Conservation (phyloP, 2,113 vertebrate species). For the Elgaria multicarinata region DNA sequence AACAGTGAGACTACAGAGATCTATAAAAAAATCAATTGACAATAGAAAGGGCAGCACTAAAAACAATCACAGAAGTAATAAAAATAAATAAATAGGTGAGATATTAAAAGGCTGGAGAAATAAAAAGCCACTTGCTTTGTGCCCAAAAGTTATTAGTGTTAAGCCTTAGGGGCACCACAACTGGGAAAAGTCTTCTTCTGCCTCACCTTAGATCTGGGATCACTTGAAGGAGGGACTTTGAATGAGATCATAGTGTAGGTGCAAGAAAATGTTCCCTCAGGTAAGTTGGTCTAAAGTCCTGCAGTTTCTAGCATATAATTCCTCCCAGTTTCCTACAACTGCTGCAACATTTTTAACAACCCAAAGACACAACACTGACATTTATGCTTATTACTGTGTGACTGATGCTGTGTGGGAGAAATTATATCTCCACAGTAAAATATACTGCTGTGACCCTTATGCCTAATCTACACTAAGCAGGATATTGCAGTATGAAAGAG, state of each 20-base stretch:
- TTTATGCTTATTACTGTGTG: neutral
- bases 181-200: neutral
- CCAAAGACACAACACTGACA: neutral
- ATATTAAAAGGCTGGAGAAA: neutral
- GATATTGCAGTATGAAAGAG: too few species aligned
- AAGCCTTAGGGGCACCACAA: neutral
- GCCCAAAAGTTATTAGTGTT: neutral
- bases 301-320: neutral
- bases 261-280: neutral
- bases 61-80: neutral
- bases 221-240: neutral
- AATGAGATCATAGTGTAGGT: neutral
- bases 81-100: neutral
- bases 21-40: neutral
- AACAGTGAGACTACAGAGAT: neutral
- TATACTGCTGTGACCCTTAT: neutral
- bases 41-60: neutral
- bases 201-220: neutral
- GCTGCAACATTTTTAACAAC: neutral
- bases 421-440: neutral
- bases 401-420: neutral
- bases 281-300: neutral
- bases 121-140: neutral
- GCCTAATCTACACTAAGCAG: too few species aligned
- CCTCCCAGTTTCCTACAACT: neutral